Base-by-base conservation (phyloP, 2,888 invertebrate species). In the Trissoscelio sp. region DNA sequence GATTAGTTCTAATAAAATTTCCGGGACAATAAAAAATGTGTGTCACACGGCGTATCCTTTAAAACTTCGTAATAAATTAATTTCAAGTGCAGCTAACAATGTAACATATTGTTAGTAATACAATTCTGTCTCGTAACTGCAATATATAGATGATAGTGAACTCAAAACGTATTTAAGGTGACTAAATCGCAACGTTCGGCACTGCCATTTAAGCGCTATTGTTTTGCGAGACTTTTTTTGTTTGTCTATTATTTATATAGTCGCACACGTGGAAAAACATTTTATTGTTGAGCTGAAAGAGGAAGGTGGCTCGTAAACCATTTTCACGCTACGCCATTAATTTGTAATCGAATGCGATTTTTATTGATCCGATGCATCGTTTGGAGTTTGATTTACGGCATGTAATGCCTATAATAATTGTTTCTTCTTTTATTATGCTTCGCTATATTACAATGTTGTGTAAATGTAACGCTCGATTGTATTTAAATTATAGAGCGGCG, bases 101-200 rank as follows among this genome's bases (percentile, higher is more conserved):
- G 53, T 53, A 28, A 55, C 42, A 55, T 28, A 55, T 55, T 53
- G 53, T 67, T 42, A 7, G 53, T 28, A 67, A 55, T 67, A 31
- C 6, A 67, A 67, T 42, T 53, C 24, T 24, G 3, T 14, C 39
- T 18, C 2, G 37, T 9, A 37, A 12, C n/a, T 37, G 4, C 14
- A 14, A 62, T 46, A 31, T 62, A 46, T 46, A n/a, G n/a, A n/a
- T n/a, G n/a, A n/a, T n/a, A 48, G 62, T 62, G 18, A 62, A 46
- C 46, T 46, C 46, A 34, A 31, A 46, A 22, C 20, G 46, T n/a
- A 42, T 58, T 58, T 14, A 42, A 58, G 58, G 42, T 14, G 64
- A 64, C 34, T 14, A 46, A 34, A 48, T 14, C 64, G 22, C 48
- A 64, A 20, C 16, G 22, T 48, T 9, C 14, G 3, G 28, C 7